Conservation (phyloP, 2,888 invertebrate genomes). For the Drosophila diplacantha region DNA sequence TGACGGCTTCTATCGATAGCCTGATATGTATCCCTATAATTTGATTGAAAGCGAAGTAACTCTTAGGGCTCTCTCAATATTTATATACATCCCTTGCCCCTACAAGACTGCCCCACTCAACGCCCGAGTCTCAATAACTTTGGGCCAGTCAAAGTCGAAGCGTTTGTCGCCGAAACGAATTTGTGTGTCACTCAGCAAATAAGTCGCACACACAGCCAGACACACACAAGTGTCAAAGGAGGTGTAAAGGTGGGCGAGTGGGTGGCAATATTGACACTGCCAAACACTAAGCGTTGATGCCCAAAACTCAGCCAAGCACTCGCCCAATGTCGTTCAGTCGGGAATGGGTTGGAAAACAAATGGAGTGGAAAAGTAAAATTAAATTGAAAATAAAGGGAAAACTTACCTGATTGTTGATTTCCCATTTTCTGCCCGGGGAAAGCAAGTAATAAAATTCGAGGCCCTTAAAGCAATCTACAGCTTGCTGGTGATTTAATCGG, state of each 20-base stretch:
- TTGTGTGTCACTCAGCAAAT: slow-evolving; percentile 62
- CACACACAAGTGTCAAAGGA: slow-evolving; percentile 8
- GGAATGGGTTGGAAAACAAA: slow-evolving; percentile 29
- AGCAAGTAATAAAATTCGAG: not conserved
- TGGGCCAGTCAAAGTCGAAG: slow-evolving; percentile 19
- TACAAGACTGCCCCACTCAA: not conserved
- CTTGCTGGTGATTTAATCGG: not conserved
- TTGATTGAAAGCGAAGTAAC: not conserved
- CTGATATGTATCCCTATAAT: not conserved
- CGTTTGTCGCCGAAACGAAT: slow-evolving; percentile 53
- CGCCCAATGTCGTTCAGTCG: slow-evolving; percentile 16
- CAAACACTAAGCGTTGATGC: slow-evolving; percentile 16
- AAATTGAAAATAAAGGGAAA: slow-evolving; percentile 20
- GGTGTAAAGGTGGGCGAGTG: slow-evolving; percentile 3
- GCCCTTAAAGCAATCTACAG: not conserved
- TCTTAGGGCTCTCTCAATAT: slow-evolving; percentile 1
- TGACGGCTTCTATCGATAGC: not conserved
- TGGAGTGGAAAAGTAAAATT: slow-evolving; percentile 37
- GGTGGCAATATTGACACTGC: slow-evolving; percentile 31
- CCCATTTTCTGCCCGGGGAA: not conserved
- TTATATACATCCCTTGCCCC: not conserved
- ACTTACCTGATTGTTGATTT: slow-evolving; percentile 22
- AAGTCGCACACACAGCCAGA: slow-evolving; percentile 43
- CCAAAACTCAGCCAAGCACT: slow-evolving; percentile 12
- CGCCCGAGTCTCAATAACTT: slow-evolving; percentile 44